Evolutionary conservation across 37 sponge, comb jelly and placozoan species (phyloP).

Genomic region (Cladorhizidae sp.): DNA sequence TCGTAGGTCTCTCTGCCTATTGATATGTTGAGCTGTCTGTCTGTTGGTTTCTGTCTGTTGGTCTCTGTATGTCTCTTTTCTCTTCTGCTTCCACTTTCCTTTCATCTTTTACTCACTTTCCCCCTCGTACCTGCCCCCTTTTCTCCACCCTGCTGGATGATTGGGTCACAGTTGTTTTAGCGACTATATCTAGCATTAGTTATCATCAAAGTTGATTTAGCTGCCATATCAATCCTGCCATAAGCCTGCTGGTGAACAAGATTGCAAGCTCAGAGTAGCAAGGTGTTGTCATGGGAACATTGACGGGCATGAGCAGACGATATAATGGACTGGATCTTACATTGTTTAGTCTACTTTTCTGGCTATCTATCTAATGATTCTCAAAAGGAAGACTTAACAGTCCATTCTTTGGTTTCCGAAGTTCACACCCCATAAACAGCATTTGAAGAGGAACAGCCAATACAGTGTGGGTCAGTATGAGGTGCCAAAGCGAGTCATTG

Average conservation of each 20-base stretch:
- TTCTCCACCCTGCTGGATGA: slow-evolving; percentile 8
- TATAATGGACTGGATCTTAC: slow-evolving; percentile 91
- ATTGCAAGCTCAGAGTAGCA: slow-evolving; percentile 80
- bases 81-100: not conserved
- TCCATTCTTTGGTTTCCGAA: not conserved
- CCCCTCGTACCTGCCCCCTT: no score
- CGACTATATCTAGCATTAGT: no score
- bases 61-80: not conserved
- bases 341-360: slow-evolving; percentile 83
- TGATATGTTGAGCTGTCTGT: no score
- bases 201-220: slow-evolving; percentile 66
- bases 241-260: slow-evolving; percentile 79
- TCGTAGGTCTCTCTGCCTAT: no score
- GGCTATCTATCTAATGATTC: slow-evolving; percentile 71
- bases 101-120: no score
- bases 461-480: not conserved
- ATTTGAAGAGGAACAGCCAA: not conserved
- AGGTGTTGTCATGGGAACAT: slow-evolving; percentile 80
- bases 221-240: slow-evolving; percentile 86
- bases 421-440: not conserved
- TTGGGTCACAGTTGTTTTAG: no score
- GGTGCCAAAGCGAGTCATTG: not conserved
- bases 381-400: slow-evolving; percentile 1
- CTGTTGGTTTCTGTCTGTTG: no score
- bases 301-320: slow-evolving; percentile 88